Evolutionary conservation across 2,888 invertebrate genomes (phyloP), one percentile per base, ranked within the genome.

Genomic region (Galeruca laticollis): DNA sequence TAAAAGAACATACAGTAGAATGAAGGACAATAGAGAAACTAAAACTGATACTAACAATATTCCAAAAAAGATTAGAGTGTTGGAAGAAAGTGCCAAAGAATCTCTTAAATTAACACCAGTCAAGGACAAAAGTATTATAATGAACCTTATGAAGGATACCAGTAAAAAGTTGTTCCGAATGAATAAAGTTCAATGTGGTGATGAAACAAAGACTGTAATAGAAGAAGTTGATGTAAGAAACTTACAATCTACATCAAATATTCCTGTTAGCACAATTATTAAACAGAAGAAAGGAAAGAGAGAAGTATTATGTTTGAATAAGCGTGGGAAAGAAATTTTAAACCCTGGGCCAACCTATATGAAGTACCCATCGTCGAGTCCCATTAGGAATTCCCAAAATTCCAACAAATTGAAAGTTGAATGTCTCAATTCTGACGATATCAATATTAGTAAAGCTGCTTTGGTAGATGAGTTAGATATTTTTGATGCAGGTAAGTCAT

Each of bases 111-210:
- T 73, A 31, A 71, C 67, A 2, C 72, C 73, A 0, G 70, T 73
- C 4, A 72, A 71, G 1, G 66, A 76, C 33, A 74, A 72, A 43
- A 73, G 72, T 31, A 71, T 76, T 20, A 69, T 76, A 11, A 72
- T 71, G 13, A 64, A 73, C 20, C 63, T 76, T n/a, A 59, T 75
- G 56, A 56, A 65, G 15, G 67, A 70, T 15, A 74, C 66, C 40
- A 68, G 57, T 35, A 74, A 71, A 31, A 76, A 75, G 40, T 54
- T 76, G 40, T 73, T 73, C n/a, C 62, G 60, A n/a, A 56, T 76
- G 40, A 56, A 74, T 20, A 47, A 65, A 13, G 65, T 76, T 3
- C 47, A 56, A 49, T 64, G 59, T 8, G 73, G 68, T 0, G 37
- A 57, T 4, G 15, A 59, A 54, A 69, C 69, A 11, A 69, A 61